Conservation (phyloP, 2,888 invertebrate genomes). For the Noctua janthina region DNA sequence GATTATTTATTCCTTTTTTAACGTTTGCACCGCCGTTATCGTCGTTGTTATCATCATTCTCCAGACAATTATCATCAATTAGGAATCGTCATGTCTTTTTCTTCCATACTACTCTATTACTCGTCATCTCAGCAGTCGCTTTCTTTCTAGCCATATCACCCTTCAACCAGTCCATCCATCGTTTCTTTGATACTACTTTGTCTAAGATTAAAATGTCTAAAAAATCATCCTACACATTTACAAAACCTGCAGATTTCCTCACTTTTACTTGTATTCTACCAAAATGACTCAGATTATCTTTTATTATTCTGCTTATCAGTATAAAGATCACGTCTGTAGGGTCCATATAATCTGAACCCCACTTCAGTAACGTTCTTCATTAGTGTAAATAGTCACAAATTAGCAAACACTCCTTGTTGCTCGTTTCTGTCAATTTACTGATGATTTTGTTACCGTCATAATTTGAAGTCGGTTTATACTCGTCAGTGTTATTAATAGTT, state of each 20-base stretch:
- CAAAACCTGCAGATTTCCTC: not conserved
- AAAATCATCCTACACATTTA: not conserved
- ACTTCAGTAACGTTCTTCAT: conserved; percentile 57
- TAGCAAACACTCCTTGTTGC: not conserved
- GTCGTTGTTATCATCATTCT: not conserved
- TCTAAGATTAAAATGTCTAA: not conserved
- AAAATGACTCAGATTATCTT: conserved; percentile 18
- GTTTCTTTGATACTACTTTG: not conserved
- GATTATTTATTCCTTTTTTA: not conserved
- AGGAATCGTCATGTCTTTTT: not conserved
- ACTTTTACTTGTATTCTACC: not conserved
- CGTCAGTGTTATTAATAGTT: not conserved
- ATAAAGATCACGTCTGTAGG: conserved; percentile 59
- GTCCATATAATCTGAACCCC: conserved; percentile 34
- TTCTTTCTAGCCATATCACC: not conserved
- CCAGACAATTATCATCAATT: not conserved
- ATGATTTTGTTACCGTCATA: conserved; percentile 18
- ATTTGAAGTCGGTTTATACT: not conserved
- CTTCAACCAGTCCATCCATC: not conserved
- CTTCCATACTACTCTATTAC: not conserved
- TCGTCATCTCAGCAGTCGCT: not conserved
- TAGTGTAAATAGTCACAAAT: conserved; percentile 41
- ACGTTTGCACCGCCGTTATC: not conserved
- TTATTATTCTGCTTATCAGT: conserved; percentile 40
- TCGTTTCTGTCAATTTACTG: conserved; percentile 7